These are phyloP conservation scores for Carassius gibelio DNA, from an alignment of 2,113 vertebrate genomes.

Conservation along the genomic window DNA sequence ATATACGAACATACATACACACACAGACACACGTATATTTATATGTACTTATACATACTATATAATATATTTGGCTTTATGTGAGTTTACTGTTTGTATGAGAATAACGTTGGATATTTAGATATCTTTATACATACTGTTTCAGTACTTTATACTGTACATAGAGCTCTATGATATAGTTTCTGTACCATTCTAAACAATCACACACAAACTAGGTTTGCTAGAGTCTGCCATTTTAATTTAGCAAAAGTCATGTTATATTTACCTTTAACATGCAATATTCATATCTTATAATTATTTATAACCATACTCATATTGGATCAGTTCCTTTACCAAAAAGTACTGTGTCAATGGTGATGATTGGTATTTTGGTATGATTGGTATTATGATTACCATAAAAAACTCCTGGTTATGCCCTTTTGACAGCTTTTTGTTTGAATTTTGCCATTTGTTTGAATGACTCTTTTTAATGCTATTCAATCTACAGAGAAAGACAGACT, in stretches of 20 bases:
- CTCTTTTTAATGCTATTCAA: background rate
- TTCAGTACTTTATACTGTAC: background rate
- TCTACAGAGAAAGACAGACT: slow-evolving; percentile 72
- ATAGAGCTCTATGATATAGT: background rate
- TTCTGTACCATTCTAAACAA: background rate
- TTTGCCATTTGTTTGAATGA: too few relatives aligned
- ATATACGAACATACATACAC: too few relatives aligned
- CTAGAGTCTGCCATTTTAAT: background rate
- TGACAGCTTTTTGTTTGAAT: background rate
- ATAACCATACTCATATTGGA: background rate
- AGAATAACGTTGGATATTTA: background rate
- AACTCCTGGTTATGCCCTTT: background rate
- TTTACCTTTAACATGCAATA: background rate
- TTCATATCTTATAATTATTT: background rate
- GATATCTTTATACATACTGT: too few relatives aligned
- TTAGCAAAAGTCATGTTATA: background rate
- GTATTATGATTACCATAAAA: background rate
- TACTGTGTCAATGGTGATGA: background rate
- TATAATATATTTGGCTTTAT: too few relatives aligned
- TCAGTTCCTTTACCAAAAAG: background rate
- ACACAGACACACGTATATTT: too few relatives aligned
- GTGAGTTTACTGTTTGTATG: background rate
- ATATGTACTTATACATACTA: too few relatives aligned
- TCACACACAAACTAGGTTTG: background rate
- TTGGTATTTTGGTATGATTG: too few relatives aligned